Base-by-base conservation (phyloP, 2,888 invertebrate species). In the Spodoptera exigua region DNA sequence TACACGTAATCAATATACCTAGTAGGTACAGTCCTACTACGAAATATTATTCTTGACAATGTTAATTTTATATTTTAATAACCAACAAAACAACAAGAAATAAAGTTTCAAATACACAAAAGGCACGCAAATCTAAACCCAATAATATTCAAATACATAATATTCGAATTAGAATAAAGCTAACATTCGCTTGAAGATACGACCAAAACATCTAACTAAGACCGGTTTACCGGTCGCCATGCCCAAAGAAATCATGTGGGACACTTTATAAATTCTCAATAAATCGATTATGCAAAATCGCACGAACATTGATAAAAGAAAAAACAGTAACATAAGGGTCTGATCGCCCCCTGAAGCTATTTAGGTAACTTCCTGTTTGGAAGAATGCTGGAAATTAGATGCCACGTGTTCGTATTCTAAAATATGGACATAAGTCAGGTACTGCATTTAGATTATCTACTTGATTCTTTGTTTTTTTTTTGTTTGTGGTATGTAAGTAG, bases 271-370 rank as follows among this genome's bases (percentile, higher is more conserved):
- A 70, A 64, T 74, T 74, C 81, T 79, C 84, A 86, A 88, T 87
- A 86, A 87, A 85, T 83, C 83, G 88, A 90, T 89, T 89, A 89
- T 89, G 86, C 87, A 85, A 89, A 90, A 79, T 79, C 75, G 70
- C 79, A 76, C 78, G 76, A 78, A 77, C 80, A 73, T 63, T 65
- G 65, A 65, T 74, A 72, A 76, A 83, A 84, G 63, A 73, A 74
- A 78, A 78, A 84, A 80, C 77, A 81, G 81, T 9, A 70, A 72
- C 61, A 75, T 70, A 61, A 63, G 61, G 57, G 49, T 17, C 35
- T 58, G 58, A 75, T 73, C 52, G 52, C 63, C 58, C 41, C 69
- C 59, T 55, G 32, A 34, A 72, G 72, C 52, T 45, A 73, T 72
- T 61, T 56, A 7, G 53, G 47, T 59, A 61, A 57, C 60, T 73